Percentiles rank a stretch among this genome's conserved stretches.
phyloP scores from a whole-genome alignment of 2,113 vertebrate genomes.

The Oryzias curvinotus region DNA sequence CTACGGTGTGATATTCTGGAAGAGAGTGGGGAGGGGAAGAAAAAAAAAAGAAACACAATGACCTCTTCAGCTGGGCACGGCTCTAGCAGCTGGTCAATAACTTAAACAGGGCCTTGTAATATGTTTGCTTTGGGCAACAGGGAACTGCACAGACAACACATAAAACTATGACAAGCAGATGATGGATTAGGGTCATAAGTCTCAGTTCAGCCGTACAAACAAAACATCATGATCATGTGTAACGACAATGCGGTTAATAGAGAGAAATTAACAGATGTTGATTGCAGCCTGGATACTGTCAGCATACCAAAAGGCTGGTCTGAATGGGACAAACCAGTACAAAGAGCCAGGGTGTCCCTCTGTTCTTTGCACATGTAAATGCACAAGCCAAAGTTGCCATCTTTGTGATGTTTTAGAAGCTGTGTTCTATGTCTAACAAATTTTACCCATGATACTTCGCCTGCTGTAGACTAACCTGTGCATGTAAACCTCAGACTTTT shows the following conservation, averaged over 20 bases:
- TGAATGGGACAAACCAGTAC: constrained; percentile 24
- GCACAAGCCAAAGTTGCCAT: constrained; percentile 41
- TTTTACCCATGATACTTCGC: constrained; percentile 33
- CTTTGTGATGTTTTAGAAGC: constrained; percentile 24
- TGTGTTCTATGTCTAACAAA: neutral
- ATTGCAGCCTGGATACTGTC: constrained; percentile 71
- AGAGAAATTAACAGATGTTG: constrained; percentile 84
- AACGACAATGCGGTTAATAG: constrained; percentile 80
- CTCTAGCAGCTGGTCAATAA: constrained; percentile 88
- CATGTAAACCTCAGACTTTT: constrained; percentile 35
- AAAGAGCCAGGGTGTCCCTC: constrained; percentile 35
- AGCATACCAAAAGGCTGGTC: constrained; percentile 69
- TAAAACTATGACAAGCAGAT: constrained; percentile 85
- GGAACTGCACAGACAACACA: constrained; percentile 80
- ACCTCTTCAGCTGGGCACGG: constrained; percentile 83
- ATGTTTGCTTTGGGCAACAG: constrained; percentile 74
- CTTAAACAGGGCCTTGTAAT: constrained; percentile 84
- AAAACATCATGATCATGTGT: constrained; percentile 84
- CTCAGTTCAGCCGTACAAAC: constrained; percentile 85
- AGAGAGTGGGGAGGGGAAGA: constrained; percentile 51
- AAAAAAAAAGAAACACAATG: constrained; percentile 77
- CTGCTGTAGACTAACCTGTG: constrained; percentile 46
- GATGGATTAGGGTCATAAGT: constrained; percentile 87
- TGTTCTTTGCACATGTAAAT: constrained; percentile 49
- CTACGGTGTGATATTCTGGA: constrained; percentile 78